These are phyloP conservation scores for Ctenomys sociabilis DNA, from an alignment of 2,113 vertebrate species.

Conservation along the genomic window DNA sequence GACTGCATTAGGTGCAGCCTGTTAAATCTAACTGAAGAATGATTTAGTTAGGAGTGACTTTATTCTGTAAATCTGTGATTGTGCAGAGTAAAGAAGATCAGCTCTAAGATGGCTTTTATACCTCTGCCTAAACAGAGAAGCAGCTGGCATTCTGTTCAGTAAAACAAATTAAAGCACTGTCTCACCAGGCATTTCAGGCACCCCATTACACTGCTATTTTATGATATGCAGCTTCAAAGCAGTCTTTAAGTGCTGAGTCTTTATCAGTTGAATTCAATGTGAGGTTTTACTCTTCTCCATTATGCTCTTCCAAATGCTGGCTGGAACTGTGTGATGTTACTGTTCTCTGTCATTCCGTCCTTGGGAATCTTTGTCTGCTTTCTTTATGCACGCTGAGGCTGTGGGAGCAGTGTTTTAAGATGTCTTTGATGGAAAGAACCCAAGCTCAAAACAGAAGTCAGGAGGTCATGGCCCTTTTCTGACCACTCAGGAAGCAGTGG, in stretches of 20 bases:
- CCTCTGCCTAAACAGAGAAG: conserved; percentile 68
- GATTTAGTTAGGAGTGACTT: conserved; percentile 53
- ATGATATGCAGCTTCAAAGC: conserved; percentile 64
- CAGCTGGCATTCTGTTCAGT: conserved; percentile 69
- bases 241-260: conserved; percentile 70
- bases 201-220: conserved; percentile 72
- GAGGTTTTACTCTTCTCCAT: conserved; percentile 65
- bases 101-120: conserved; percentile 56
- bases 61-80: conserved; percentile 52
- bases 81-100: conserved; percentile 25
- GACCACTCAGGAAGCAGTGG: background rate
- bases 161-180: conserved; percentile 74
- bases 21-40: conserved; percentile 50
- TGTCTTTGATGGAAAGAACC: conserved; percentile 37
- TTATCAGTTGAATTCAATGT: conserved; percentile 61
- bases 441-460: conserved; percentile 61
- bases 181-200: conserved; percentile 60
- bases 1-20: conserved; percentile 46
- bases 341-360: conserved; percentile 52
- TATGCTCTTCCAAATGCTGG: conserved; percentile 64
- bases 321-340: conserved; percentile 37
- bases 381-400: conserved; percentile 18
- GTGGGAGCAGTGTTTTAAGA: conserved; percentile 46
- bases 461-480: conserved; percentile 37
- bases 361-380: conserved; percentile 55